Percentiles rank a stretch among this genome's conserved stretches.
Conservation (phyloP, 2,888 invertebrate genomes). For the Drosophila neonasuta region DNA sequence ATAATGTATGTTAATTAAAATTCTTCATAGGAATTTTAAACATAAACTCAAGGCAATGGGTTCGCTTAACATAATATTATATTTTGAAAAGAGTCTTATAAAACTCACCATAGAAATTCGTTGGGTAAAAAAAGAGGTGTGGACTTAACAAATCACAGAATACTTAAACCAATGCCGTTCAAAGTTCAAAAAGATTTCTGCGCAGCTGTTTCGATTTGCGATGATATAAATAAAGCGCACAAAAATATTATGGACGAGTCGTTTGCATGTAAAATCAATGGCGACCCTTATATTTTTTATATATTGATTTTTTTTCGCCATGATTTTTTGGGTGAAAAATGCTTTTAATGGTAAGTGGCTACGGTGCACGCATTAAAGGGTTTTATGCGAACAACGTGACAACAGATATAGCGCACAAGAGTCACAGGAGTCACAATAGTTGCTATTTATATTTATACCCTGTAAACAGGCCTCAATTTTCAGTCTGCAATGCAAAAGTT, state of each 20-base stretch:
- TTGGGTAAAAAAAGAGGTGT: no score
- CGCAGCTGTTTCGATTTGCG: background rate
- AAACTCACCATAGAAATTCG: no score
- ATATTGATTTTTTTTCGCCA: conserved; percentile 39
- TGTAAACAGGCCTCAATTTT: background rate
- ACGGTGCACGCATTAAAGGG: conserved; percentile 51
- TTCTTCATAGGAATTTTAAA: no score
- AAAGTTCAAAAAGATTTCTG: background rate
- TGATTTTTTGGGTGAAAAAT: conserved; percentile 22
- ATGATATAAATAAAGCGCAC: conserved; percentile 1
- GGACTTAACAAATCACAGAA: no score
- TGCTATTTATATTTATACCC: background rate
- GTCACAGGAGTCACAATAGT: background rate
- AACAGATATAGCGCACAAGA: background rate
- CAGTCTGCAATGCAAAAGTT: background rate
- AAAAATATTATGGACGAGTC: conserved; percentile 11
- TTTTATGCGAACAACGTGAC: conserved; percentile 60
- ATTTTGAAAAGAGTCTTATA: no score
- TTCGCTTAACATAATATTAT: no score
- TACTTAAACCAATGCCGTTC: background rate
- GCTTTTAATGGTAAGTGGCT: conserved; percentile 56
- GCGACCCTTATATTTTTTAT: conserved; percentile 21
- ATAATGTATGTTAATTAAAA: no score
- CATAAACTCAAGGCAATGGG: no score
- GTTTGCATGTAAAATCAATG: conserved; percentile 41